Base-by-base conservation (phyloP, 2,888 invertebrate genomes). In the Troilus luridus region DNA sequence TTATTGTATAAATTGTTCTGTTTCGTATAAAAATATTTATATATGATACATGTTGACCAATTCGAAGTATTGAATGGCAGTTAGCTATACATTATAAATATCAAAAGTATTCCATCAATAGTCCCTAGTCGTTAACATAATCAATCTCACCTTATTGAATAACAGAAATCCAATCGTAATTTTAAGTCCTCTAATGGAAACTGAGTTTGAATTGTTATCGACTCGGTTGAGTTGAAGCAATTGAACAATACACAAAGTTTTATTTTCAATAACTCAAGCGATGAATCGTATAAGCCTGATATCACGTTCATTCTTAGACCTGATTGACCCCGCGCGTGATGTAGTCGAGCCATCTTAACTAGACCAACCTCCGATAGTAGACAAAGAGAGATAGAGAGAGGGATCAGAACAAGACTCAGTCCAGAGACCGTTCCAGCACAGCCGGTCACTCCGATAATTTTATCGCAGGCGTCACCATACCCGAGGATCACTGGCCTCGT, bases 311-410 rank as follows among this genome's bases (percentile, higher is more conserved):
- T 17, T 6, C 72, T 17, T 77, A 41, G 17, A 41, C 27, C 72
- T 77, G 72, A 77, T 77, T 77, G 72, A 77, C 72, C 72, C 41
- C 72, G 72, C 27, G 41, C 72, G 41, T 77, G 72, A 77, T 77
- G 72, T 77, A 27, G 72, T 41, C 27, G 8, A 41, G 17, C 72
- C 72, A 41, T 19, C 27, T 10, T 1, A 67, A 67, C 64, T 67
- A 67, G 64, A 67, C 64, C 64, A 67, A 67, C n/a, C 27, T 72
- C 12, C 24, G 72, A 12, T 0, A 14, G 27, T 14, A 14, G 2
- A 64, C n/a, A 7, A 77, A 19, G 72, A 17, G 41, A 27, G 27
- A 17, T 14, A 1, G 41, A 27, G 12, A 0, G 6, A 12, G 67
- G n/a, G n/a, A n/a, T n/a, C n/a, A n/a, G n/a, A n/a, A n/a, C n/a